Percentiles rank a stretch among this genome's conserved stretches.
These are phyloP conservation scores for Rattus rattus DNA, from an alignment of 2,113 vertebrate species.

Conservation along the genomic window DNA sequence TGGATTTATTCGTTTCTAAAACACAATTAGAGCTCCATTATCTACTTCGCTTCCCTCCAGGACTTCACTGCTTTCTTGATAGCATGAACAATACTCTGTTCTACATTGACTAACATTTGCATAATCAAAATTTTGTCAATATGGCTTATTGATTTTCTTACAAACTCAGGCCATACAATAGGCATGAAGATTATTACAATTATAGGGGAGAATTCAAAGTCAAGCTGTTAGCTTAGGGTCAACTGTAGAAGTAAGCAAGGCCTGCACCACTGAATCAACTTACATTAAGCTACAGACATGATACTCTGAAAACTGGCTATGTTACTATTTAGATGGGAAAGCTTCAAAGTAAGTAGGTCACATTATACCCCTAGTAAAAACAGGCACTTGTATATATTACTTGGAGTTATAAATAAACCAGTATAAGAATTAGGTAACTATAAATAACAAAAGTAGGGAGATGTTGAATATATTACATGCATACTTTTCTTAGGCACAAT, in stretches of 20 bases:
- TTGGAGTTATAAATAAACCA: conserved; percentile 14
- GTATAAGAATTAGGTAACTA: background rate
- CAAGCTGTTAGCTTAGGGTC: background rate
- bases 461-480: conserved; percentile 4
- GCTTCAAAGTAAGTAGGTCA: background rate
- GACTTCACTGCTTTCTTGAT: background rate
- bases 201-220: conserved; percentile 50
- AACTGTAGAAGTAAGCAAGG: background rate
- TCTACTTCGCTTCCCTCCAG: conserved; percentile 58
- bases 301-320: background rate
- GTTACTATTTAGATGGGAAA: background rate
- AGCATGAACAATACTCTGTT: conserved; percentile 37
- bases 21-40: conserved; percentile 26
- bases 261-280: background rate
- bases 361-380: background rate
- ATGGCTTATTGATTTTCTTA: conserved; percentile 13
- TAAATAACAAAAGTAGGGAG: conserved; percentile 45
- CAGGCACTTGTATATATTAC: background rate
- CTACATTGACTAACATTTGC: conserved; percentile 6
- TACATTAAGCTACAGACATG: background rate
- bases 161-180: conserved; percentile 40
- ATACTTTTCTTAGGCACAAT: background rate
- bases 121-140: conserved; percentile 47
- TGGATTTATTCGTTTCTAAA: conserved; percentile 50
- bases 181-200: conserved; percentile 1